Base-by-base conservation (phyloP, 2,113 vertebrate genomes). In the Psilopogon haemacephalus region DNA sequence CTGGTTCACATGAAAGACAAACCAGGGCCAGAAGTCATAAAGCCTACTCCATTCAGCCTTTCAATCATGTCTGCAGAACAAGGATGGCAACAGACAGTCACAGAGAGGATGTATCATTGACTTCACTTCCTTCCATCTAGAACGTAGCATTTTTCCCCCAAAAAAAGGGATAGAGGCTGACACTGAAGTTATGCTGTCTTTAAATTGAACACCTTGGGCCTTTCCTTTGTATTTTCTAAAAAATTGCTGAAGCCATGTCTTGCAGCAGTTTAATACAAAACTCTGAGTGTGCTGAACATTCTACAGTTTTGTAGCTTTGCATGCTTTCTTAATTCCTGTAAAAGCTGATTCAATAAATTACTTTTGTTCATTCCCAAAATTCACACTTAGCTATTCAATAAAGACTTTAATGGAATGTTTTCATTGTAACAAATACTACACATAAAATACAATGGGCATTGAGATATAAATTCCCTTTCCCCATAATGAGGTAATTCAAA, bases 401-500 rank as follows among this genome's bases (percentile, higher is more conserved):
- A 86, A 23, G 44, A 9, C 46, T 89, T 94, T 87, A 86, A 90
- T 80, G 67, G 90, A 88, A 84, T 90, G 88, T 96, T 96, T 95
- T 95, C 81, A 92, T 62, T 93, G 77, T 78, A 94, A 86, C 69
- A 94, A 89, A 88, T 92, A 91, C 74, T 67, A 81, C 80, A 52
- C 82, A 86, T n/a, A 56, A 86, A 84, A 59, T 52, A 35, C 88
- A 96, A 91, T 90, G 75, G 89, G 52, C 87, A 94, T 33, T 96
- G 87, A 95, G 85, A 94, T 95, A 95, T 93, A 96, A 95, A 96
- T 92, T 65, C 52, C 77, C 56, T 89, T 94, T 95, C 94, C 95
- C 87, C 58, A 33, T 89, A 96, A 96, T 94, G 93, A 95, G 92
- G 91, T 93, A 91, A 95, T 83, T 96, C 83, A 94, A 93, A 90